Base-by-base conservation (phyloP, 2,888 invertebrate species). In the Leptopilina myrica region DNA sequence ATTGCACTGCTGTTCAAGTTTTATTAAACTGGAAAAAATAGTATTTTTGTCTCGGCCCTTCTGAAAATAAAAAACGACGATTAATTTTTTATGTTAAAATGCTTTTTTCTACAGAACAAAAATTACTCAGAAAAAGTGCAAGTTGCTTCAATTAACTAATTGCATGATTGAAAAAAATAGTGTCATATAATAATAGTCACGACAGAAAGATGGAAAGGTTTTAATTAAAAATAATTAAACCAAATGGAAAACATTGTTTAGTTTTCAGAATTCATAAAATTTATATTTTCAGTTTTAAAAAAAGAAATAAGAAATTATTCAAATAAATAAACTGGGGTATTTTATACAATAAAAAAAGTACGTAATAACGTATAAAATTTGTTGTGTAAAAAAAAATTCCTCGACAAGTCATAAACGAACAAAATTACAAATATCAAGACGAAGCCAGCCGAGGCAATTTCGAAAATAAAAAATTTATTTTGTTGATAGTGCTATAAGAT, bases 391-490 rank as follows among this genome's bases (percentile, higher is more conserved):
- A 11, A 49, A 49, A 49, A 9, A 2, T 49, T 12, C 4, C 43
- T 33, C 9, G 46, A 49, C 12, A 9, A 5, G 11, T 20, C 26
- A 33, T 5, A 33, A 14, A 12, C 49, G 53, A 49, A 33, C 26
- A 33, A 69, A 69, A 33, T 33, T 33, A 33, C 33, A 26, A 53
- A 53, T 7, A 33, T 33, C 33, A 33, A 5, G 6, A 69, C 12
- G 12, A 73, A 56, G 49, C 49, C n/a, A 73, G 26, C 53, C 33
- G 26, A 53, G 69, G 14, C 33, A 53, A 26, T 49, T 73, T 49
- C n/a, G 56, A 73, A 26, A 66, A 66, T 33, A 33, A 33, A 33
- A 53, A 56, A 53, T 73, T 69, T 73, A 73, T 73, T 73, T 73
- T 56, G 53, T n/a, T 56, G 69, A 33, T 73, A 73, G 53, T 56